Evolutionary conservation across 2,888 invertebrate species (phyloP), one percentile per base, ranked within the genome.

Genomic region (Heliconius sara): DNA sequence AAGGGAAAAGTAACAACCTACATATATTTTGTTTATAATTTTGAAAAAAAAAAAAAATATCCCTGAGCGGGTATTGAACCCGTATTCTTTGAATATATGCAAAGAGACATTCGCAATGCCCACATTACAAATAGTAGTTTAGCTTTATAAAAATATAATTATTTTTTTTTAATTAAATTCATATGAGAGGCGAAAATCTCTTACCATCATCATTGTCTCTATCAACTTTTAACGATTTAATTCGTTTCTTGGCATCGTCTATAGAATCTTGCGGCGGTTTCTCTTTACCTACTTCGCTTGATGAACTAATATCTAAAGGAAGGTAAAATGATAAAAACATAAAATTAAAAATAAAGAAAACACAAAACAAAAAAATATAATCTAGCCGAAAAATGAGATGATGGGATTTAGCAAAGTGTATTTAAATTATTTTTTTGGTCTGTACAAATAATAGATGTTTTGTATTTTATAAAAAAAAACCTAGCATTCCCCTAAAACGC

Each of bases 151-250:
- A n/a, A 10, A 60, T 12, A 60, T 60, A 43, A 7, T 16, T 52
- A 27, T 10, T 52, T 72, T 72, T 19, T 72, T 72, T 19, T 52
- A 19, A 57, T 39, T 47, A 25, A 72, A 52, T 63, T 10, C 66
- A 60, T 6, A 68, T 30, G 39, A 70, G 74, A 39, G 27, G 27
- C 72, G n/a, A 76, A n/a, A 77, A 57, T 60, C 80, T 86, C 92
- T 95, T 95, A 95, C 95, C 95, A 83, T 95, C 94, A 43, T 95
- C 94, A 77, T 94, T 94, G 68, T 94, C 94, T 87, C 92, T 91
- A 89, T 93, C 95, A 80, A 94, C 92, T 91, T 94, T 95, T 82
- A 95, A 90, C 5, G 95, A 94, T 79, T 94, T 93, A 86, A 95
- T 95, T 86, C 93, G 86, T 87, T 92, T 88, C 91, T 95, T 95